A percentile compares a stretch with the other conserved stretches of the same genome.
These are phyloP conservation scores for Nanorana parkeri DNA, from an alignment of 2,113 vertebrate species.

Conservation along the genomic window DNA sequence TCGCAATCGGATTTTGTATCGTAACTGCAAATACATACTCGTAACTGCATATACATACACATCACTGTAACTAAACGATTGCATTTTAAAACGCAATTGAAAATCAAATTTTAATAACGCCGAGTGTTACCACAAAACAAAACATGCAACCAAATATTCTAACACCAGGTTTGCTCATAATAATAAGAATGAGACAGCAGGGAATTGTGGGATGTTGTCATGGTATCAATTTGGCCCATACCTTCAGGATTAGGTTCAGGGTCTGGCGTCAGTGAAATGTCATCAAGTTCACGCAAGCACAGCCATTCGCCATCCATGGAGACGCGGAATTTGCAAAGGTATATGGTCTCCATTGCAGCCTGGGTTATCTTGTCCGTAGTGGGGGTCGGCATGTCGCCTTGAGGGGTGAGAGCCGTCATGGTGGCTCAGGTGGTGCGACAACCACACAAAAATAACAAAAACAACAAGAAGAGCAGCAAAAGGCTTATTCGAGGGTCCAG, in stretches of 20 bases:
- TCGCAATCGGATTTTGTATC: too few species aligned
- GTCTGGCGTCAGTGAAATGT: slow-evolving; percentile 98
- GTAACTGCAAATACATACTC: too few species aligned
- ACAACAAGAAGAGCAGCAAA: slow-evolving; percentile 7
- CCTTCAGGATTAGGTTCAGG: slow-evolving; percentile 98
- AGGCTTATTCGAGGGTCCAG: background rate
- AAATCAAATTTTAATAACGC: too few species aligned
- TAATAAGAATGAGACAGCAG: slow-evolving; percentile 9
- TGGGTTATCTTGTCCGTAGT: slow-evolving; percentile 99
- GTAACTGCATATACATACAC: too few species aligned
- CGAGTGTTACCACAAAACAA: background rate
- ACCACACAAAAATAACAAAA: slow-evolving; percentile 68
- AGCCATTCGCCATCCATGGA: slow-evolving; percentile 99
- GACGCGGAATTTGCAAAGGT: slow-evolving; percentile 99
- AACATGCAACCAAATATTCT: background rate
- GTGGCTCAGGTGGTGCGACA: slow-evolving; percentile 93
- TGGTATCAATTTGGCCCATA: slow-evolving; percentile 68
- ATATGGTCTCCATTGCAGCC: slow-evolving; percentile 98
- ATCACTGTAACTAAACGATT: too few species aligned
- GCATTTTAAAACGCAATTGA: too few species aligned
- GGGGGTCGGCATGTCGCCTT: slow-evolving; percentile 96
- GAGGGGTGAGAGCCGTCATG: slow-evolving; percentile 98
- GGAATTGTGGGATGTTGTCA: slow-evolving; percentile 48
- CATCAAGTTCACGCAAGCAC: slow-evolving; percentile 95
- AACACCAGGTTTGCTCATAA: background rate